Conservation (phyloP, 2,113 vertebrate genomes). For the Pseudorhombus dupliciocellatus region DNA sequence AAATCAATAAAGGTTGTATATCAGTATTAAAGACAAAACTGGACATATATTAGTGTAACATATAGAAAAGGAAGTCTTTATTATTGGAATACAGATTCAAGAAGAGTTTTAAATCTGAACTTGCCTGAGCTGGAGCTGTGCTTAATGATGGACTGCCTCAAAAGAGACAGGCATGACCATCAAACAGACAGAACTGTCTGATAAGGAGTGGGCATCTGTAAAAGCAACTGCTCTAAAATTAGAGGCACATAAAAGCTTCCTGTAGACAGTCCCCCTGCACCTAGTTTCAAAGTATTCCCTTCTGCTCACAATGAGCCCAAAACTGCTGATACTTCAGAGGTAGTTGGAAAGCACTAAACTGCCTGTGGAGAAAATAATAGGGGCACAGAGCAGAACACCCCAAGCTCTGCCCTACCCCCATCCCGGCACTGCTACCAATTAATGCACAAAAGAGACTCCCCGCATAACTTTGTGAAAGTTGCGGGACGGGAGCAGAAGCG, state of each 20-base stretch:
- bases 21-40: too few relatives aligned
- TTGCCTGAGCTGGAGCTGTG: neutral
- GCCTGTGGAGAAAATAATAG: slow-evolving; percentile 69
- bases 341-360: slow-evolving; percentile 60
- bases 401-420: slow-evolving; percentile 38
- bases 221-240: slow-evolving; percentile 41
- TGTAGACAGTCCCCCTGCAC: slow-evolving; percentile 19
- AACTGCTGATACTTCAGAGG: slow-evolving; percentile 67
- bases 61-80: too few relatives aligned
- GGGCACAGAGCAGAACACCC: slow-evolving; percentile 57
- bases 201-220: slow-evolving; percentile 20
- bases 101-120: neutral
- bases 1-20: too few relatives aligned
- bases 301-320: slow-evolving; percentile 46
- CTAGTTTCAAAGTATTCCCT: slow-evolving; percentile 43
- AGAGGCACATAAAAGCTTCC: slow-evolving; percentile 39
- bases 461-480: slow-evolving; percentile 30
- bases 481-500: slow-evolving; percentile 8
- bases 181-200: slow-evolving; percentile 22
- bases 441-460: slow-evolving; percentile 48
- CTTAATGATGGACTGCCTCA: neutral
- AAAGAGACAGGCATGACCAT: neutral
- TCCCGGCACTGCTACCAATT: slow-evolving; percentile 59
- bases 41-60: too few relatives aligned
- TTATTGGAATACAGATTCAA: neutral